These are phyloP conservation scores for Hyalella azteca DNA, from an alignment of 2,888 invertebrate species.

Conservation along the genomic window DNA sequence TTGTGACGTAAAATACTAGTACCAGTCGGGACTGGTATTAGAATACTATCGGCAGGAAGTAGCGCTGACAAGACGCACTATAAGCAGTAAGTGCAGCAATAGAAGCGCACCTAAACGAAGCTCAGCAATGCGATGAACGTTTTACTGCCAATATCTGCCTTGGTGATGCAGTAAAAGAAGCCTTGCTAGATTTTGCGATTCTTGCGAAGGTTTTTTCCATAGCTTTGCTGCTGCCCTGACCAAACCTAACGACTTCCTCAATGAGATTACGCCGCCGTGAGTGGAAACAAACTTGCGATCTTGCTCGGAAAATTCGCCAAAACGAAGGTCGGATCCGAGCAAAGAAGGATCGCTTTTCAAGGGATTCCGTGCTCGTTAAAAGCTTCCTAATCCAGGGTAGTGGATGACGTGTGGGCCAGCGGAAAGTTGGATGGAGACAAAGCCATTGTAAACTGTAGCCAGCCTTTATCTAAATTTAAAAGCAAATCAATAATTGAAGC, in stretches of 20 bases:
- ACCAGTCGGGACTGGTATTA: too few relatives aligned
- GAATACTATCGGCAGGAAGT: too few relatives aligned
- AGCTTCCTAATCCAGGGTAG: too few relatives aligned
- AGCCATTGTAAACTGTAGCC: too few relatives aligned
- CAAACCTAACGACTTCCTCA: neutral
- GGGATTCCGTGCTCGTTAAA: too few relatives aligned
- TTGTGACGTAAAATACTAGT: too few relatives aligned
- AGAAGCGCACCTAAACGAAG: neutral
- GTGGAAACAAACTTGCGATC: neutral
- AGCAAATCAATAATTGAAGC: too few relatives aligned
- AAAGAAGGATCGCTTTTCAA: too few relatives aligned
- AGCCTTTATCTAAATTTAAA: too few relatives aligned
- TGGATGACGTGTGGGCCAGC: too few relatives aligned
- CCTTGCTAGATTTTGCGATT: neutral
- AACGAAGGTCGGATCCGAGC: neutral
- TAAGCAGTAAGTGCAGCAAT: neutral
- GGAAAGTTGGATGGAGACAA: too few relatives aligned
- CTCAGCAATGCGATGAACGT: neutral
- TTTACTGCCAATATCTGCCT: conserved; percentile 17
- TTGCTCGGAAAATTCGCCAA: neutral
- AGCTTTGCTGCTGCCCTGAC: neutral
- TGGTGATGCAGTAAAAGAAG: neutral
- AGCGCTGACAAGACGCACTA: too few relatives aligned
- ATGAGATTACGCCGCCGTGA: neutral
- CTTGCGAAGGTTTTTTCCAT: neutral